phyloP scores from a whole-genome alignment of 2,888 invertebrate genomes.

The Ormyrus labotus region DNA sequence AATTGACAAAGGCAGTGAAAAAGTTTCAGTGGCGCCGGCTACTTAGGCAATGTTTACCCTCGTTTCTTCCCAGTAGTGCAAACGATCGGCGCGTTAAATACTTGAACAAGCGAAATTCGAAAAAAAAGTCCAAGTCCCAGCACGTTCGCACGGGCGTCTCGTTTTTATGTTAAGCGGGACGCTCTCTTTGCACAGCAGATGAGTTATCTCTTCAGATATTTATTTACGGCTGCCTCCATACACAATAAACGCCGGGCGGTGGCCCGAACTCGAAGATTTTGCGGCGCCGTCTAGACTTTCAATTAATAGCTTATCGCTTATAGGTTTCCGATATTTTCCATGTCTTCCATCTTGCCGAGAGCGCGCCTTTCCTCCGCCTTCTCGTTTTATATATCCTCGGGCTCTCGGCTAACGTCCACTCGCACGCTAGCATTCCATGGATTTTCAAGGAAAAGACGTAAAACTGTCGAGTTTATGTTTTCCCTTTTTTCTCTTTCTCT shows the following conservation, averaged over 20 bases:
- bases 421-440: constrained; percentile 23
- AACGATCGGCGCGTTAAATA: constrained; percentile 34
- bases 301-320: constrained; percentile 74
- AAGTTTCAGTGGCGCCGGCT: constrained; percentile 23
- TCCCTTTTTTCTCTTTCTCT: background rate
- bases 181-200: constrained; percentile 31
- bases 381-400: background rate
- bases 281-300: constrained; percentile 71
- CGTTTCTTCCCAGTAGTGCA: background rate
- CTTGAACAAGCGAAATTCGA: constrained; percentile 15
- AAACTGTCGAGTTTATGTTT: constrained; percentile 17
- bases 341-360: background rate
- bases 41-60: constrained; percentile 18
- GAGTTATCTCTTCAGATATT: constrained; percentile 56
- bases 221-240: constrained; percentile 60
- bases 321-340: constrained; percentile 72
- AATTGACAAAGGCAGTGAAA: background rate
- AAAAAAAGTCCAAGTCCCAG: background rate
- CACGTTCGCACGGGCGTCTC: background rate
- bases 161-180: background rate
- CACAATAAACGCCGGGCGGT: constrained; percentile 58
- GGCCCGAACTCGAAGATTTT: background rate
- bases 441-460: constrained; percentile 34
- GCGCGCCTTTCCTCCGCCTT: background rate
- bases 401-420: constrained; percentile 5